phyloP scores from a whole-genome alignment of 2,888 invertebrate genomes.

The Apamea monoglypha region DNA sequence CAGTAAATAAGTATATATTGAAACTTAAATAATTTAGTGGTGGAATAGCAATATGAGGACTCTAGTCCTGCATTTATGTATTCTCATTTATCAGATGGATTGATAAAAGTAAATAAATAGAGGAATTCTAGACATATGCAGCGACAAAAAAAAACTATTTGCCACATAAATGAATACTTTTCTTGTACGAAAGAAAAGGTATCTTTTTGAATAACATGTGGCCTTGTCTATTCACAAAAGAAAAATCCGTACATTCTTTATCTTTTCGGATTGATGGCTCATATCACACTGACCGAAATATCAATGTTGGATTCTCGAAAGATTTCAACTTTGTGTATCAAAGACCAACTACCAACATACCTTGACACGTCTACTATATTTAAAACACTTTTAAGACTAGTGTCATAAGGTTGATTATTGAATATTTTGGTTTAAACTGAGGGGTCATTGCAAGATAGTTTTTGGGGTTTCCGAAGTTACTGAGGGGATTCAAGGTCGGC shows the following conservation, averaged over 20 bases:
- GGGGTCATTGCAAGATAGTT: neutral
- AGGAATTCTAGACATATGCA: neutral
- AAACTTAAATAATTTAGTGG: neutral
- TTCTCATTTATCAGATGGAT: neutral
- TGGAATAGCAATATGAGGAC: neutral
- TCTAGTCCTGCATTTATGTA: neutral
- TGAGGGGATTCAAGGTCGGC: conserved; percentile 34
- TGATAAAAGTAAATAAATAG: neutral
- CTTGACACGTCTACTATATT: neutral
- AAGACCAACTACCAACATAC: neutral
- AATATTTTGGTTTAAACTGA: neutral
- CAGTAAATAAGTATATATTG: neutral
- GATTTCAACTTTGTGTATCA: conserved; percentile 46
- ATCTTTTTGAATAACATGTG: neutral
- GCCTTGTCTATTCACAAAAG: conserved; percentile 20
- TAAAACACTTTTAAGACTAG: neutral
- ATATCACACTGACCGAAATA: conserved; percentile 48
- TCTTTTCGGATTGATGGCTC: conserved; percentile 34
- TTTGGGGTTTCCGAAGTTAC: conserved; percentile 16
- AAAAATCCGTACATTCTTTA: conserved; percentile 31
- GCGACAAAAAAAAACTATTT: neutral
- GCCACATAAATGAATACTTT: neutral
- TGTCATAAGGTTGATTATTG: accelerated
- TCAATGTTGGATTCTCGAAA: conserved; percentile 49
- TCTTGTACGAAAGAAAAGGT: neutral